Conservation (phyloP, 2,797 vertebrate genomes). For the Squalus acanthias region DNA sequence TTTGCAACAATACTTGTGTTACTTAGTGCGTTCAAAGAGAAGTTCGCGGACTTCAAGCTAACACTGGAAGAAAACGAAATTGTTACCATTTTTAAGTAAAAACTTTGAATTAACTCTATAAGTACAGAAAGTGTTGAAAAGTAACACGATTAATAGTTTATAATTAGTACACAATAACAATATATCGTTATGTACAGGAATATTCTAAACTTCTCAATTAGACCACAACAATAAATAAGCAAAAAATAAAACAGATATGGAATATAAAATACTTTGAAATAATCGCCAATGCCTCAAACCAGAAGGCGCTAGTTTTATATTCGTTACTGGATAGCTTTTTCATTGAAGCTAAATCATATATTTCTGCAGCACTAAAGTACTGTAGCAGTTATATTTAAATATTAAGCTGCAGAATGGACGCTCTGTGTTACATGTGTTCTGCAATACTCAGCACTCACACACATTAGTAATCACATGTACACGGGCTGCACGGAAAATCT, state of each 20-base stretch:
- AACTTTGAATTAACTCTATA: background rate
- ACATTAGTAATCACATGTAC: constrained; percentile 6
- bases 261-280: background rate
- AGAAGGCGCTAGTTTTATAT: background rate
- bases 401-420: background rate
- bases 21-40: background rate
- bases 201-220: background rate
- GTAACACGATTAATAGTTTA: background rate
- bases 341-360: background rate
- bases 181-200: background rate
- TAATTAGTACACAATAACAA: background rate
- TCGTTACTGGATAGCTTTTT: background rate
- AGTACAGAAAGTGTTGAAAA: background rate
- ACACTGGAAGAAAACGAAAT: background rate
- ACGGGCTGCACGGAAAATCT: background rate
- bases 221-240: background rate
- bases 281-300: background rate
- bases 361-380: background rate
- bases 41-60: background rate
- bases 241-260: background rate
- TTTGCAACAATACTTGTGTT: background rate
- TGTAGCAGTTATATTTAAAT: background rate
- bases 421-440: constrained; percentile 4
- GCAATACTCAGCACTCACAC: background rate
- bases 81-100: background rate